Evolutionary conservation across 2,113 vertebrate species (phyloP).

Genomic region (Chloropsis hardwickii): DNA sequence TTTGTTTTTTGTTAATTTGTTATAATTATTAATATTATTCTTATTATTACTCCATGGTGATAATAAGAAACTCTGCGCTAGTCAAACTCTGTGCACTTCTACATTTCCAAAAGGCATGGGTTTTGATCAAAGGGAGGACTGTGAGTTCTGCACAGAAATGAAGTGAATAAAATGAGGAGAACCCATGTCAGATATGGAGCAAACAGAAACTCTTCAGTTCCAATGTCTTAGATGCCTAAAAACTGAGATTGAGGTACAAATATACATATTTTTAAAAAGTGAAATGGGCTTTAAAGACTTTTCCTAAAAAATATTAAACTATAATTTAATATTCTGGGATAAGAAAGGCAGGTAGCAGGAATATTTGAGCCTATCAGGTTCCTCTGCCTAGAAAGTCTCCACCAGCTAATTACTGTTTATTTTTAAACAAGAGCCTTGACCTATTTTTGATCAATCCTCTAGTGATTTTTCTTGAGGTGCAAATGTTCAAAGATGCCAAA

Average conservation of each 20-base stretch:
- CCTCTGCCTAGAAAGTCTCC: not conserved
- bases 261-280: not conserved
- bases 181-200: not conserved
- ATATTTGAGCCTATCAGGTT: not conserved
- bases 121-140: not conserved
- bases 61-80: not conserved
- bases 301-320: not conserved
- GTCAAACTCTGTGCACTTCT: not conserved
- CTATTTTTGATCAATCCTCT: not conserved
- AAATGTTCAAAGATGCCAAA: not conserved
- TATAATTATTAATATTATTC: too few species aligned
- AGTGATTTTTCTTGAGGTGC: not conserved
- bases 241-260: not conserved
- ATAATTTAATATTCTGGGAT: not conserved
- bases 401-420: not conserved
- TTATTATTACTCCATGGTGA: too few species aligned
- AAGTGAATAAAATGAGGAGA: not conserved
- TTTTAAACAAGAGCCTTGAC: not conserved
- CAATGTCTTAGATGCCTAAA: not conserved
- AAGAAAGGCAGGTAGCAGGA: not conserved
- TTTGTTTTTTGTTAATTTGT: too few species aligned
- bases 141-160: not conserved
- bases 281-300: not conserved
- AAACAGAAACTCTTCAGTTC: not conserved
- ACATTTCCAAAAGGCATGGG: not conserved